phyloP scores from a whole-genome alignment of 2,797 vertebrate species.

The Euthynnus affinis region DNA sequence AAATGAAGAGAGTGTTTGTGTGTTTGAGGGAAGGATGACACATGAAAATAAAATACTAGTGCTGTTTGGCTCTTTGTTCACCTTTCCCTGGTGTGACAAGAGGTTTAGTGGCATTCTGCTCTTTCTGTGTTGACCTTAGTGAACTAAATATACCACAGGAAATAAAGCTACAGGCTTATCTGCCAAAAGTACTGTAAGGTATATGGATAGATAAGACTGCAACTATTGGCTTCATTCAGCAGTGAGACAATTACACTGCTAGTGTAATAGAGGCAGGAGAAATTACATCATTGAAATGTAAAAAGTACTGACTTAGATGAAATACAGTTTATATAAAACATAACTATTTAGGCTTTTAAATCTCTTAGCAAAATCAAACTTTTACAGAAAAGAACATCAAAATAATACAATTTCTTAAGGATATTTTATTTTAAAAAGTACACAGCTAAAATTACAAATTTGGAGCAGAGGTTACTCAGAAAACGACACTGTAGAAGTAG shows the following conservation, averaged over 20 bases:
- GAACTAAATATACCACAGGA: slow-evolving; percentile 4
- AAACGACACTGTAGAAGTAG: too few relatives aligned
- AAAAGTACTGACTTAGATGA: not conserved
- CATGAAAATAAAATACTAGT: not conserved
- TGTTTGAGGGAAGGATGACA: not conserved
- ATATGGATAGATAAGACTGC: not conserved
- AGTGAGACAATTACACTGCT: not conserved
- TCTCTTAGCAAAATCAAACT: too few relatives aligned
- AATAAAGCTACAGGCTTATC: slow-evolving; percentile 9
- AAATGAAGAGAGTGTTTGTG: not conserved
- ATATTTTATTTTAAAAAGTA: too few relatives aligned
- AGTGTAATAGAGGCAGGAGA: not conserved
- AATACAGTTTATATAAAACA: not conserved
- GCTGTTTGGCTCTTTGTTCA: not conserved
- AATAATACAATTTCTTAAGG: too few relatives aligned
- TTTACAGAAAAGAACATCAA: too few relatives aligned
- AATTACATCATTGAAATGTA: not conserved
- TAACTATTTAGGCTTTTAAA: too few relatives aligned
- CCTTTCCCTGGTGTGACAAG: not conserved
- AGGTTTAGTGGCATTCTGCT: slow-evolving; percentile 5
- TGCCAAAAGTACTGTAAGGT: not conserved
- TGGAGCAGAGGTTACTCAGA: too few relatives aligned
- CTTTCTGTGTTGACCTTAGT: not conserved
- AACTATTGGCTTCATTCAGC: not conserved
- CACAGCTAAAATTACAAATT: too few relatives aligned